phyloP scores from a whole-genome alignment of 2,888 invertebrate genomes.

The Parnassius smintheus region DNA sequence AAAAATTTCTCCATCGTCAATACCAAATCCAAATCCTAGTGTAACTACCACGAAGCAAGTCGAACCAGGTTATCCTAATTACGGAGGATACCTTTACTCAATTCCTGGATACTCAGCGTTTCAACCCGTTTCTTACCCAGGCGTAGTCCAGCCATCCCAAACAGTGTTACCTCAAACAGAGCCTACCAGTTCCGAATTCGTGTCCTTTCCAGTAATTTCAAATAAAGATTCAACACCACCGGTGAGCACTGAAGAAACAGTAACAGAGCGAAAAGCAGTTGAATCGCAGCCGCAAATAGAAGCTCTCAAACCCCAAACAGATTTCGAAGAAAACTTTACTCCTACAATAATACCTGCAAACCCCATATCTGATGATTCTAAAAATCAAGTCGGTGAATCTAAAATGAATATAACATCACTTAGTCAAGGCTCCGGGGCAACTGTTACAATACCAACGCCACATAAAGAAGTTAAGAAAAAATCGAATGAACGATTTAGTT shows the following conservation, averaged over 20 bases:
- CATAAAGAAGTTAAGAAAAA: constrained; percentile 60
- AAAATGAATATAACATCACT: constrained; percentile 61
- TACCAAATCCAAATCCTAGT: constrained; percentile 73
- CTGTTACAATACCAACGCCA: constrained; percentile 48
- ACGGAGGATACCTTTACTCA: constrained; percentile 65
- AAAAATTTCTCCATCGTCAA: constrained; percentile 75
- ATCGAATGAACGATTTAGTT: constrained; percentile 60
- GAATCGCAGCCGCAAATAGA: constrained; percentile 33
- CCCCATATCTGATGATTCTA: constrained; percentile 40
- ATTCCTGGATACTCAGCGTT: constrained; percentile 75
- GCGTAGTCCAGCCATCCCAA: constrained; percentile 45
- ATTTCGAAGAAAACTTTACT: constrained; percentile 68
- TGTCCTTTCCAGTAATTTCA: constrained; percentile 36
- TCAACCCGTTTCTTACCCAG: constrained; percentile 63
- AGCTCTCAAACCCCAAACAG: constrained; percentile 44
- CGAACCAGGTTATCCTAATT: constrained; percentile 61
- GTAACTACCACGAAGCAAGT: constrained; percentile 57
- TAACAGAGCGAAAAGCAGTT: constrained; percentile 33
- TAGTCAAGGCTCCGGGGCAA: constrained; percentile 59
- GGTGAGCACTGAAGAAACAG: constrained; percentile 35
- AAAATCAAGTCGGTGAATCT: constrained; percentile 44
- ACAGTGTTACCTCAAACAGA: constrained; percentile 42
- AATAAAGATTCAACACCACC: constrained; percentile 37
- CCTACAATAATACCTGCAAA: constrained; percentile 56
- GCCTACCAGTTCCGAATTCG: constrained; percentile 42